Conservation (phyloP, 37 sponge, comb jelly and placozoan species). For the Bolinopsis microptera region DNA sequence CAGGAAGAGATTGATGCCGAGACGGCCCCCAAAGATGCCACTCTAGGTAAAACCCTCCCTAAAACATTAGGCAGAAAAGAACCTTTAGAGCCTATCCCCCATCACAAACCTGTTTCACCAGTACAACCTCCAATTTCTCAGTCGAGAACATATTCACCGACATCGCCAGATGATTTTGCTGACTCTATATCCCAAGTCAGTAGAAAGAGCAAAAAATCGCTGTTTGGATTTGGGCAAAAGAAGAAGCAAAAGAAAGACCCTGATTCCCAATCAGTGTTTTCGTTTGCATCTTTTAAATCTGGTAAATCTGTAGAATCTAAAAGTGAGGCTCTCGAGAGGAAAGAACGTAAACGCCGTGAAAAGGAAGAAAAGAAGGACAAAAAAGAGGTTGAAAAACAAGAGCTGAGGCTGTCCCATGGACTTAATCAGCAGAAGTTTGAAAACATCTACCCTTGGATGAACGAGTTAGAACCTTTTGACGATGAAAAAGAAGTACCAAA, state of each 20-base stretch:
- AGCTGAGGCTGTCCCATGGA: background rate
- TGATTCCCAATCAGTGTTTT: background rate
- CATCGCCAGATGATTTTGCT: background rate
- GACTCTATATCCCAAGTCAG: background rate
- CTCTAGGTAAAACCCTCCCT: background rate
- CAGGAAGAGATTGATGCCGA: background rate
- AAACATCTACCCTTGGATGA: constrained; percentile 43
- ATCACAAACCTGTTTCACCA: background rate
- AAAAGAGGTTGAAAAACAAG: background rate
- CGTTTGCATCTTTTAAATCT: background rate
- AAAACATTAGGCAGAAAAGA: background rate
- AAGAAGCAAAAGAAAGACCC: background rate
- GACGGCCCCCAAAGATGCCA: background rate
- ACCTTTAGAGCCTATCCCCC: background rate
- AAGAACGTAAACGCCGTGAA: background rate
- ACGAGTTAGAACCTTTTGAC: background rate
- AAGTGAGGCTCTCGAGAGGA: background rate
- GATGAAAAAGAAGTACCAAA: background rate
- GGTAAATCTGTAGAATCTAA: background rate
- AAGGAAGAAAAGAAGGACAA: constrained; percentile 25
- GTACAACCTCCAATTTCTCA: background rate
- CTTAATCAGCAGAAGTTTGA: constrained; percentile 11
- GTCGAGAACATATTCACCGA: background rate
- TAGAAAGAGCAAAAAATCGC: background rate
- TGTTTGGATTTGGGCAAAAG: background rate